Conservation (phyloP, 2,888 invertebrate species). For the Boloria selene region DNA sequence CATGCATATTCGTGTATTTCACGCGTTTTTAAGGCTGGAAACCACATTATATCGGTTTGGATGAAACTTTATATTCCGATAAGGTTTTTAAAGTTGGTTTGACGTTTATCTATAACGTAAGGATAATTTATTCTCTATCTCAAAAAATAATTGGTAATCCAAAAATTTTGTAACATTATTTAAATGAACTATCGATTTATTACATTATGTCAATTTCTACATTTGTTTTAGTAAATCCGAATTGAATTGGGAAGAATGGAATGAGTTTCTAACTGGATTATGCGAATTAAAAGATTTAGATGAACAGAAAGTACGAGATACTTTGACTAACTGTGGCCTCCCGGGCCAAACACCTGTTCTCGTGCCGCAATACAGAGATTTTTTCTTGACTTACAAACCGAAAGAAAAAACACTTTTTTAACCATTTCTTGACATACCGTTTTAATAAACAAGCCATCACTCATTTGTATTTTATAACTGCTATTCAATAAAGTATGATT, state of each 20-base stretch:
- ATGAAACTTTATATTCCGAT: no score
- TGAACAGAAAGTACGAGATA: conserved; percentile 48
- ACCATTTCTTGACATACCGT: not conserved
- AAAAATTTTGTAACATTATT: not conserved
- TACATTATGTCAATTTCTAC: no score
- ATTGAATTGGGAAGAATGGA: conserved; percentile 61
- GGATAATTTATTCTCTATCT: no score
- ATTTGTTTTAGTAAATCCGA: conserved; percentile 61
- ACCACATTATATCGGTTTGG: no score
- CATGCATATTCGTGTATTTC: no score
- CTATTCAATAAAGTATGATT: no score
- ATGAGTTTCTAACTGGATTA: conserved; percentile 54
- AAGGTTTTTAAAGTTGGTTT: no score
- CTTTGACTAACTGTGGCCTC: conserved; percentile 62
- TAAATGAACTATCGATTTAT: not conserved
- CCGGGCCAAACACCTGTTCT: conserved; percentile 57
- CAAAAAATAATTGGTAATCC: no score
- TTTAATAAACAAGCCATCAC: no score
- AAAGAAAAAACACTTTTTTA: conserved; percentile 51
- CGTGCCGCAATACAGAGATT: conserved; percentile 60
- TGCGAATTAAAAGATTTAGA: conserved; percentile 52
- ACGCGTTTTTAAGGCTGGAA: no score
- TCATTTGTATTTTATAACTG: no score
- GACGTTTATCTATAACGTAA: no score
- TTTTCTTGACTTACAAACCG: conserved; percentile 58